These are phyloP conservation scores for Echinops telfairi DNA, from an alignment of 2,113 vertebrate genomes.

Conservation along the genomic window DNA sequence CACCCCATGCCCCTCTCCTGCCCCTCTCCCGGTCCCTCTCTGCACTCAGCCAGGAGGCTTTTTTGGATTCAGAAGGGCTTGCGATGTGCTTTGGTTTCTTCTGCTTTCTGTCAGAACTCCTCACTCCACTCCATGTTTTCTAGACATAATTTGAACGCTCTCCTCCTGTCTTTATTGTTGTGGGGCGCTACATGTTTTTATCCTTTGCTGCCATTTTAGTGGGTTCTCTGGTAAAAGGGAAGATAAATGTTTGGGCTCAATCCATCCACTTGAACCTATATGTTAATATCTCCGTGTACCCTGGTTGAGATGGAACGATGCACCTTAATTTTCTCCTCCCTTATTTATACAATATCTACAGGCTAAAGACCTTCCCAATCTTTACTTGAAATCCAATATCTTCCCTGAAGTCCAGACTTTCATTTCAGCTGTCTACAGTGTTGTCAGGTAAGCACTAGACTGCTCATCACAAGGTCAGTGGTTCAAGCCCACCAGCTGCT, in stretches of 20 bases:
- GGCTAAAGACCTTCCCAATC: not conserved
- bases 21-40: not conserved
- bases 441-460: no score
- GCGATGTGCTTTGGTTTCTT: not conserved
- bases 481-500: no score
- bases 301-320: not conserved
- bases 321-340: not conserved
- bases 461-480: no score
- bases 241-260: not conserved
- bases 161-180: not conserved
- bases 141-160: not conserved
- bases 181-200: not conserved
- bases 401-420: not conserved
- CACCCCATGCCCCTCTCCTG: not conserved
- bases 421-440: not conserved
- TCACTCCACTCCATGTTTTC: not conserved
- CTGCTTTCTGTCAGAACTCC: not conserved
- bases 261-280: not conserved
- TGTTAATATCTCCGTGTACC: not conserved
- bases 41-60: not conserved
- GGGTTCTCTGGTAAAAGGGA: not conserved
- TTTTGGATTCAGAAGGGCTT: not conserved
- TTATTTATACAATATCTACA: not conserved
- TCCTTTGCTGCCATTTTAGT: slow-evolving; percentile 27
- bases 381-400: not conserved